These are phyloP conservation scores for Armadillidium nasatum DNA, from an alignment of 1,140 invertebrate species.

Conservation along the genomic window DNA sequence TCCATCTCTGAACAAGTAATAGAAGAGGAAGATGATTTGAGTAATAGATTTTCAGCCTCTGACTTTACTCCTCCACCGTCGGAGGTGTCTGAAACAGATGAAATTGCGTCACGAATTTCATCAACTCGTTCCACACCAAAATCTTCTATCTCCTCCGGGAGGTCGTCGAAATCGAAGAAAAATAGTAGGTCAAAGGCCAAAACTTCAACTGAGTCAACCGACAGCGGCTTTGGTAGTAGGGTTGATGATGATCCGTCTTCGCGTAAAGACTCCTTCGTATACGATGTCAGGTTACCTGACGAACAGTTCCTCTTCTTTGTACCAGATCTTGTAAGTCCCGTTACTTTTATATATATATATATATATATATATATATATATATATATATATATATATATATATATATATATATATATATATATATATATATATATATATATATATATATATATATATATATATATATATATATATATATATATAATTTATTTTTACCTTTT, in stretches of 20 bases:
- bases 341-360: too few species aligned
- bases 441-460: too few species aligned
- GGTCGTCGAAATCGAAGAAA: slow-evolving; percentile 1
- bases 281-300: slow-evolving; percentile 41
- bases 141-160: slow-evolving; percentile 26
- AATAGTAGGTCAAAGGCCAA: not conserved
- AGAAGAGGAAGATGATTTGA: not conserved
- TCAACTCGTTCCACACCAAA: slow-evolving; percentile 30
- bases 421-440: too few species aligned
- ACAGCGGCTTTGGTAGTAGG: not conserved
- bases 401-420: too few species aligned
- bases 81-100: slow-evolving; percentile 29
- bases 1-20: not conserved
- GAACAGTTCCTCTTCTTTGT: slow-evolving; percentile 44
- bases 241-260: not conserved
- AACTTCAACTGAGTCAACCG: not conserved
- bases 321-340: slow-evolving; percentile 41
- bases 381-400: too few species aligned
- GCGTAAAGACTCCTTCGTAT: slow-evolving; percentile 41
- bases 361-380: too few species aligned
- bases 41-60: not conserved
- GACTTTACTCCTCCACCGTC: not conserved
- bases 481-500: too few species aligned
- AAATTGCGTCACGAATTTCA: slow-evolving; percentile 30
- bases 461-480: too few species aligned